Base-by-base conservation (phyloP, 2,113 vertebrate genomes). In the Anolis sagrei region DNA sequence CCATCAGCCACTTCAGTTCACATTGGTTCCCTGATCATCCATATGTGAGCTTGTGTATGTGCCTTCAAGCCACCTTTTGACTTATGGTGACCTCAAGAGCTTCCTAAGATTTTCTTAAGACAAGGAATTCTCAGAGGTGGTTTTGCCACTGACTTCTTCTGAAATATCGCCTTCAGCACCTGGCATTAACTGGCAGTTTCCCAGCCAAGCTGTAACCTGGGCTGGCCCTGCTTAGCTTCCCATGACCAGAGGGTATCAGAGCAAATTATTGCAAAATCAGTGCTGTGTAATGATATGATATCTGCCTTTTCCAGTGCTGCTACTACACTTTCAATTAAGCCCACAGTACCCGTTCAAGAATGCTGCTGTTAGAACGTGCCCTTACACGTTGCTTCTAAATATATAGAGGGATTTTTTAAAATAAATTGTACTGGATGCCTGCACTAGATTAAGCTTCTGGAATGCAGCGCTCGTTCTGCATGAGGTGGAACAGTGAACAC, bases 371-470 rank as follows among this genome's bases (percentile, higher is more conserved):
- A 36, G 54, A 80, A 73, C 58, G 74, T 18, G 39, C 7, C 77
- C 68, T 84, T 68, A 77, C 61, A 68, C 1, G 32, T 51, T 5
- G 39, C 69, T 80, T 80, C 77, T 74, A 86, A 86, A 80, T 80
- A 80, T 49, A 75, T 69, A 64, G 7, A 62, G 39, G 5, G 32
- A 16, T 86, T 86, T 44, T 78, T 74, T 29, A n/a, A n/a, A n/a
- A 62, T 48, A 79, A 80, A 32, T 80, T 48, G 58, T 27, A 64
- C 54, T n/a, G 39, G 49, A 74, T 85, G 68, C 19, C 23, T 73
- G 68, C 48, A 73, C 36, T 73, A 23, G 29, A 80, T 64, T 73
- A 79, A 73, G 77, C 54, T 64, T 86, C 25, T 64, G 54, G 70
- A 74, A 86, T 80, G 68, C 66, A 25, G 16, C 19, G 36, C 36